These are phyloP conservation scores for Lasiurus borealis DNA, from an alignment of 2,113 vertebrate genomes.

Conservation along the genomic window DNA sequence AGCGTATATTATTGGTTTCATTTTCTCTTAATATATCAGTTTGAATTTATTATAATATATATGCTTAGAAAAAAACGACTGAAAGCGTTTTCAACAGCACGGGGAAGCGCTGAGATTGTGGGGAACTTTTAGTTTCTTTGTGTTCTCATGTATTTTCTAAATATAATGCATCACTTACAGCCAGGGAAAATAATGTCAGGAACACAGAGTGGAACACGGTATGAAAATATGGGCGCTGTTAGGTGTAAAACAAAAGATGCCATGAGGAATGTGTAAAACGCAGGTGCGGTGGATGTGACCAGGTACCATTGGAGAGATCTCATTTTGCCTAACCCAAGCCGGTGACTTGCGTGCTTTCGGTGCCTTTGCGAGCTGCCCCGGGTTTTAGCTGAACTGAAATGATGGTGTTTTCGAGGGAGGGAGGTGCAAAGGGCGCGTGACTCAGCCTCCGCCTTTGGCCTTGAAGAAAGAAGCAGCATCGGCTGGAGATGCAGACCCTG, in stretches of 20 bases:
- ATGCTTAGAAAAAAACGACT: neutral
- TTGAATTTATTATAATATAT: neutral
- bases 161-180: neutral
- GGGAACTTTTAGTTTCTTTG: neutral
- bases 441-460: too few species aligned
- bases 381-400: neutral
- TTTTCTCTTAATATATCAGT: neutral
- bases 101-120: too few species aligned
- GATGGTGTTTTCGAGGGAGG: neutral
- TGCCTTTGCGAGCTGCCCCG: neutral
- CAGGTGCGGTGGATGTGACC: neutral
- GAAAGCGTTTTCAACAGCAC: constrained; percentile 11
- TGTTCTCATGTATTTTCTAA: neutral
- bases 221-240: too few species aligned
- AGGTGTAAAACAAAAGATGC: neutral
- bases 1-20: neutral
- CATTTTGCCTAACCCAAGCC: neutral
- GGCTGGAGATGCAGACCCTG: neutral
- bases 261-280: neutral
- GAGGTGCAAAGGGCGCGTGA: neutral
- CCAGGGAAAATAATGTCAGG: neutral
- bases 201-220: neutral
- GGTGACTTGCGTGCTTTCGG: neutral
- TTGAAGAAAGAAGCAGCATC: too few species aligned
- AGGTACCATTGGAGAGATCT: neutral